Evolutionary conservation across 2,888 invertebrate species (phyloP).

Genomic region (Drosophila koepferae): DNA sequence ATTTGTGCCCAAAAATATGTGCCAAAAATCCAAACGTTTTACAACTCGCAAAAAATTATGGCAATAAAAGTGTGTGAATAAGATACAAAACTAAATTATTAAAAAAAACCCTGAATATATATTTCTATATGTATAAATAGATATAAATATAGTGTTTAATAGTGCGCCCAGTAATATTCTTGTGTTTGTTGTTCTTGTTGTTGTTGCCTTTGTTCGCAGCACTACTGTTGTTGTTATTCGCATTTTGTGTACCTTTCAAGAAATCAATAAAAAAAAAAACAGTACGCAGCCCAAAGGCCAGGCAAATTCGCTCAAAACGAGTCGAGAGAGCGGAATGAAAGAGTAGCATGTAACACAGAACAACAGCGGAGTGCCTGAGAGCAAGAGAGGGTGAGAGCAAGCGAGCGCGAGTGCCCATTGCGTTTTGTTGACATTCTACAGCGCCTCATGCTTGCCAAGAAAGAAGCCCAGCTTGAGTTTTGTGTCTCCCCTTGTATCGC

Average conservation of each 20-base stretch:
- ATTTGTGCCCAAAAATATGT: conserved; percentile 14
- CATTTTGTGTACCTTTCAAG: conserved; percentile 83
- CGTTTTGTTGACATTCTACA: conserved; percentile 73
- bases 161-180: conserved; percentile 31
- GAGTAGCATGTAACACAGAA: conserved; percentile 21
- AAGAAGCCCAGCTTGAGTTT: conserved; percentile 28
- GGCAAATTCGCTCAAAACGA: conserved; percentile 75
- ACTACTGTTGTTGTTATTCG: conserved; percentile 71
- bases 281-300: conserved; percentile 69
- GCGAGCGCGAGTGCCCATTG: conserved; percentile 29
- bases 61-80: conserved; percentile 32
- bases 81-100: neutral
- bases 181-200: conserved; percentile 24
- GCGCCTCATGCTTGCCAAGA: conserved; percentile 30
- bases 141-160: conserved; percentile 22
- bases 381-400: conserved; percentile 5
- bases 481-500: neutral
- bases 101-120: neutral
- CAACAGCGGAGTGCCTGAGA: neutral
- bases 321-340: conserved; percentile 42
- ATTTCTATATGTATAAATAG: neutral
- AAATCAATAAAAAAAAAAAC: conserved; percentile 81
- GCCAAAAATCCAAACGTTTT: conserved; percentile 24
- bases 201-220: conserved; percentile 60
- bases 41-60: conserved; percentile 5